A percentile compares a stretch with the other conserved stretches of the same genome.
Evolutionary conservation across 2,888 invertebrate genomes (phyloP).

Genomic region (Heliconius sara): DNA sequence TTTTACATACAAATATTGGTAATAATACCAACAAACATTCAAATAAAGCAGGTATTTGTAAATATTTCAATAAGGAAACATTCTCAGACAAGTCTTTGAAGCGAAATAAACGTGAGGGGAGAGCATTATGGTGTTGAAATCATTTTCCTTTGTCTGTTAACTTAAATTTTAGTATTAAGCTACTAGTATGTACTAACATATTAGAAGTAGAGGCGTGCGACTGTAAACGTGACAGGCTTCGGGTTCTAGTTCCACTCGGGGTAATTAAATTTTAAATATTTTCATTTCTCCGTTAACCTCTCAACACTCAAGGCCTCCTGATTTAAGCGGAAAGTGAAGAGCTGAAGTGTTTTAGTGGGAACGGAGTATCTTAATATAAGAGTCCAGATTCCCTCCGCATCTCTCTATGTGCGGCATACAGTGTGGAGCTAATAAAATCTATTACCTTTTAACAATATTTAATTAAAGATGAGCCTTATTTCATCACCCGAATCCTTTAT

Average conservation of each 20-base stretch:
- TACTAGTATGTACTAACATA: neutral
- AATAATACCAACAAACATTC: neutral
- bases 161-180: conserved; percentile 2
- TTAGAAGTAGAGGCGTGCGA: neutral
- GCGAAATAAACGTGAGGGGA: neutral
- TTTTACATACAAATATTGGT: conserved; percentile 1
- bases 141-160: conserved; percentile 12
- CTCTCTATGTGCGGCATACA: too few species aligned
- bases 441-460: neutral
- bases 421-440: too few species aligned
- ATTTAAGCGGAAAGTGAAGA: too few species aligned
- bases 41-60: conserved; percentile 22
- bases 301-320: too few species aligned
- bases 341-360: too few species aligned
- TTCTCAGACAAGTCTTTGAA: conserved; percentile 11
- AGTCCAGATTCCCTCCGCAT: too few species aligned
- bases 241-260: neutral
- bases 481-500: conserved; percentile 13
- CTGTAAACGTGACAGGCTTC: too few species aligned
- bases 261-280: neutral
- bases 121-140: neutral
- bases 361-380: too few species aligned
- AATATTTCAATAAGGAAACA: conserved; percentile 25
- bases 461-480: neutral
- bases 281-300: neutral